phyloP scores from a whole-genome alignment of 2,888 invertebrate genomes.

The Siphlonurus alternatus region DNA sequence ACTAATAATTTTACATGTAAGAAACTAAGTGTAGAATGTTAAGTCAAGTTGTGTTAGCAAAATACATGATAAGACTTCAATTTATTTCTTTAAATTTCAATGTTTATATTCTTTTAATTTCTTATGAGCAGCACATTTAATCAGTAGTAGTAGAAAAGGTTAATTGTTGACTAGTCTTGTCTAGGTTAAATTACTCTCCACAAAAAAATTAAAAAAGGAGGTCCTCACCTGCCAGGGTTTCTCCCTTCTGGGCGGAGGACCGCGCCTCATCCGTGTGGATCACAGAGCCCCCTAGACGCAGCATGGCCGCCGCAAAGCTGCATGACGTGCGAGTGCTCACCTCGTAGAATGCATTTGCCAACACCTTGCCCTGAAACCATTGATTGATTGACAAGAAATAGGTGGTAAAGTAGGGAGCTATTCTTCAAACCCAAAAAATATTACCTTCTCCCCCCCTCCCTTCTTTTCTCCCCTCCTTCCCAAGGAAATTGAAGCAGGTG shows the following conservation, averaged over 20 bases:
- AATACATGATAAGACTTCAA: not conserved
- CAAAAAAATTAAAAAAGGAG: too few species aligned
- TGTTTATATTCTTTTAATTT: too few species aligned
- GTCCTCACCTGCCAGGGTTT: constrained; percentile 81
- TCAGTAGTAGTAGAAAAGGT: too few species aligned
- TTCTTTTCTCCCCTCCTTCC: not conserved
- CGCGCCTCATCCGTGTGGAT: constrained; percentile 76
- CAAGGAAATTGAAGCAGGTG: constrained; percentile 1
- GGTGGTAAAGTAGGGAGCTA: not conserved
- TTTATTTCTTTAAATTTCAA: too few species aligned
- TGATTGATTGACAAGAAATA: constrained; percentile 6
- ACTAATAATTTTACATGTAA: not conserved
- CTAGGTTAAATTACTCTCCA: too few species aligned
- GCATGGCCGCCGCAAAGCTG: constrained; percentile 95
- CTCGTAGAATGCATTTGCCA: constrained; percentile 96
- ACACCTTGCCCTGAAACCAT: constrained; percentile 57
- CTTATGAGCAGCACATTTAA: too few species aligned
- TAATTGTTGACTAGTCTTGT: too few species aligned
- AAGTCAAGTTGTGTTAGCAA: not conserved
- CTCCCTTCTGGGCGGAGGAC: constrained; percentile 94
- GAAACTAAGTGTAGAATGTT: not conserved
- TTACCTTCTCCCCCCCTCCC: not conserved
- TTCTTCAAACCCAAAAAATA: not conserved
- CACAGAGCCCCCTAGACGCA: constrained; percentile 84
- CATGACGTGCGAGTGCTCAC: constrained; percentile 91